Evolutionary conservation across 1,140 invertebrate species (phyloP).

Genomic region (Trypoxylus dichotomus): DNA sequence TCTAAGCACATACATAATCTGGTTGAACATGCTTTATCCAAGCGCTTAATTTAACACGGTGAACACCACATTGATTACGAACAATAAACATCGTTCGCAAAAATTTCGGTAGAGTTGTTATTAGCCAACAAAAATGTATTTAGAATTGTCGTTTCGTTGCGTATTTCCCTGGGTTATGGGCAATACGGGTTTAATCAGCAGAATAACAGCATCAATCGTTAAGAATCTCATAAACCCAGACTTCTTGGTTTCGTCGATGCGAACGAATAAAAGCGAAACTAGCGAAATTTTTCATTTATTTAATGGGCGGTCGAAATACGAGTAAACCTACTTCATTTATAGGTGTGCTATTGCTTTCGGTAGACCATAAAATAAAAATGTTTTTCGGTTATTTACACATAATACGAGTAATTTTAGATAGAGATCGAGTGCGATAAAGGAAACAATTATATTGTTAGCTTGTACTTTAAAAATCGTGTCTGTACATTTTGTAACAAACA

Average conservation of each 20-base stretch:
- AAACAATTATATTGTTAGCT: not conserved
- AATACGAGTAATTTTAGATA: not conserved
- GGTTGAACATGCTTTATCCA: too few relatives aligned
- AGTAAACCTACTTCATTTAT: not conserved
- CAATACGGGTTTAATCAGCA: not conserved
- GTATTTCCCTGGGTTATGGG: not conserved
- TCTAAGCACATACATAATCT: too few relatives aligned
- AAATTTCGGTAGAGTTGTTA: not conserved
- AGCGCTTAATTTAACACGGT: too few relatives aligned
- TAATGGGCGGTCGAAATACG: not conserved
- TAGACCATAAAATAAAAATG: too few relatives aligned
- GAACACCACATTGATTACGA: too few relatives aligned
- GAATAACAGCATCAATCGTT: not conserved
- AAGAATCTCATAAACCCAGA: not conserved
- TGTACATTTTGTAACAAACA: too few relatives aligned
- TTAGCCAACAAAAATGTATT: not conserved
- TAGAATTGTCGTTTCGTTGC: not conserved
- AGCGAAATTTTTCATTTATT: not conserved
- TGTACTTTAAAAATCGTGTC: not conserved
- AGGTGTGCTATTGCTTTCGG: too few relatives aligned
- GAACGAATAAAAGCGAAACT: not conserved
- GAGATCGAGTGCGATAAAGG: not conserved
- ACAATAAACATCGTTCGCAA: too few relatives aligned
- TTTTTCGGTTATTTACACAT: not conserved
- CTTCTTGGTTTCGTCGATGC: not conserved